phyloP scores from a whole-genome alignment of 2,797 vertebrate species.

The Crocidura indochinensis region DNA sequence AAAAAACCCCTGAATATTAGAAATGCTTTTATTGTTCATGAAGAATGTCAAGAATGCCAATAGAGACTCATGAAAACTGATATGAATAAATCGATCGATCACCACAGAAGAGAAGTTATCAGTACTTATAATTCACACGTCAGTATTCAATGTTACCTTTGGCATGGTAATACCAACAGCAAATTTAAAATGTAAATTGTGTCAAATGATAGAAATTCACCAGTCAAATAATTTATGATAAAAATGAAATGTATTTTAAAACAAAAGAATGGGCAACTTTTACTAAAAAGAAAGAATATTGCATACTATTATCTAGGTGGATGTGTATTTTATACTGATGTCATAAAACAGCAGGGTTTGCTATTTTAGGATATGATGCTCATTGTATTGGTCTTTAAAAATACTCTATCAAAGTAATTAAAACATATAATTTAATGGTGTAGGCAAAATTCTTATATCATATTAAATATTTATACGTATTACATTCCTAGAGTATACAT shows the following conservation, averaged over 20 bases:
- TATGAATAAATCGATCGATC: conserved; percentile 10
- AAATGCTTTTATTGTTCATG: conserved; percentile 32
- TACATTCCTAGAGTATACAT: conserved; percentile 59
- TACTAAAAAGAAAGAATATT: conserved; percentile 72
- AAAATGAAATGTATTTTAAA: conserved; percentile 40
- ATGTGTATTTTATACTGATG: conserved; percentile 40
- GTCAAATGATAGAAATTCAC: conserved; percentile 31
- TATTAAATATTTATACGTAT: conserved; percentile 32
- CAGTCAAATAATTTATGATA: conserved; percentile 25
- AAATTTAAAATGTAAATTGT: conserved; percentile 59
- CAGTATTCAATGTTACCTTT: not conserved
- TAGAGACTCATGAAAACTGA: conserved; percentile 12
- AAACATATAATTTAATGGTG: conserved; percentile 65
- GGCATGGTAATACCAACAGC: conserved; percentile 19
- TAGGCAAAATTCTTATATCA: conserved; percentile 18
- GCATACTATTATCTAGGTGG: conserved; percentile 27
- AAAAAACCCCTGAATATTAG: not conserved
- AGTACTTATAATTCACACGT: not conserved
- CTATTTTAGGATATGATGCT: conserved; percentile 59
- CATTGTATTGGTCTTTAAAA: conserved; percentile 65
- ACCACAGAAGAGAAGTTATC: conserved; percentile 14
- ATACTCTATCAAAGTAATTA: conserved; percentile 46
- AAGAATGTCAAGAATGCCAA: not conserved
- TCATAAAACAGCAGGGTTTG: conserved; percentile 31
- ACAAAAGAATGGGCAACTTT: conserved; percentile 25